Evolutionary conservation across 2,888 invertebrate genomes (phyloP).

Genomic region (Oligia strigilis): DNA sequence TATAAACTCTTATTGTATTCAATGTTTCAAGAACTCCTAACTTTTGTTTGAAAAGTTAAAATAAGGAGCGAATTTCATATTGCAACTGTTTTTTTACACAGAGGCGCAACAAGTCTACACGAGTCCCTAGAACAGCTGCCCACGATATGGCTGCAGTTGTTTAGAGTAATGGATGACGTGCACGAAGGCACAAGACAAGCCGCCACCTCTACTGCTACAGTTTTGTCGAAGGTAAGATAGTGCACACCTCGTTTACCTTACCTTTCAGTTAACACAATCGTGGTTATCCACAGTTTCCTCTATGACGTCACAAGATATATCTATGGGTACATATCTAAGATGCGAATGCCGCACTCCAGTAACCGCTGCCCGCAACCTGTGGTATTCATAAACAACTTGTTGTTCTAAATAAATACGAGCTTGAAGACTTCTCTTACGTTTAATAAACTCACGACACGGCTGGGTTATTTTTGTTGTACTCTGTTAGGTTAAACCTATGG

Average conservation of each 20-base stretch:
- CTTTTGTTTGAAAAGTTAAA: neutral
- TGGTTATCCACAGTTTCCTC: too few species aligned
- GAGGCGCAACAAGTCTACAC: constrained; percentile 84
- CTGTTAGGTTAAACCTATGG: too few species aligned
- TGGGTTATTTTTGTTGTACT: neutral
- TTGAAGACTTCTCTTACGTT: too few species aligned
- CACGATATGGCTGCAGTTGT: constrained; percentile 95
- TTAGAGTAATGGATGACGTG: constrained; percentile 98
- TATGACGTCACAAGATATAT: too few species aligned
- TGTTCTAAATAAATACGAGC: too few species aligned
- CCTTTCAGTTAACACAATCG: too few species aligned
- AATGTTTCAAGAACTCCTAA: neutral
- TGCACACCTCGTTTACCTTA: too few species aligned
- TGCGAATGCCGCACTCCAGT: too few species aligned
- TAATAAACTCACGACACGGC: too few species aligned
- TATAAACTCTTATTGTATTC: neutral
- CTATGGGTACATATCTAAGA: too few species aligned
- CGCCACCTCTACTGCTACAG: constrained; percentile 93
- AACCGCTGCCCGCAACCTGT: too few species aligned
- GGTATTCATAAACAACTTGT: too few species aligned
- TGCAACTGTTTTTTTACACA: constrained; percentile 51
- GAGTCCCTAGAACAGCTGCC: constrained; percentile 85
- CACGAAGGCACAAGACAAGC: constrained; percentile 96
- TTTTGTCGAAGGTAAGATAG: constrained; percentile 93
- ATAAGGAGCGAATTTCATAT: neutral